Conservation (phyloP, 1,140 invertebrate genomes). For the Heliconius nattereri region DNA sequence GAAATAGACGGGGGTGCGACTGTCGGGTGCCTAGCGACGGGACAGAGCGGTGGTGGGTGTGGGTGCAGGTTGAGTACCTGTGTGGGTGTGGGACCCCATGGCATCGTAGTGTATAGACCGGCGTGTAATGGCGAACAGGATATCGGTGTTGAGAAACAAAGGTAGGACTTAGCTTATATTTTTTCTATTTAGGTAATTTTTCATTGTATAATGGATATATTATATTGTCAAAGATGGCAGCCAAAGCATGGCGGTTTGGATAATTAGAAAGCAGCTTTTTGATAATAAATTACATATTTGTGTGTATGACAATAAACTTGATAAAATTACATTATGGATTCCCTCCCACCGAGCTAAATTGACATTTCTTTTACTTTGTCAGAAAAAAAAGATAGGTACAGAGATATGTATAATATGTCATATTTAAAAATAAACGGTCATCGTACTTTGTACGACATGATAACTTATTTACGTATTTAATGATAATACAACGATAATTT, state of each 20-base stretch:
- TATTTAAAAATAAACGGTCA: not conserved
- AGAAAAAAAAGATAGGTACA: not conserved
- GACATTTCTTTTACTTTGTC: not conserved
- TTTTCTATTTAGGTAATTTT: not conserved
- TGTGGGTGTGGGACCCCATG: conserved; percentile 91
- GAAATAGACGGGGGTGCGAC: conserved; percentile 78
- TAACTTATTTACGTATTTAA: not conserved
- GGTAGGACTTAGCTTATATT: conserved; percentile 62
- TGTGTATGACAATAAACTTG: no score
- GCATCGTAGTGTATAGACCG: conserved; percentile 87
- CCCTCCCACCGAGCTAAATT: no score
- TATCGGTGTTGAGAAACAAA: conserved; percentile 83
- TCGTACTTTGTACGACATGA: not conserved
- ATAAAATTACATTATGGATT: no score
- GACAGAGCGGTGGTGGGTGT: conserved; percentile 69
- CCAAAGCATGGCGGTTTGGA: no score
- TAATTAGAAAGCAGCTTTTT: no score
- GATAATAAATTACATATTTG: no score
- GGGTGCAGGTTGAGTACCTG: conserved; percentile 77
- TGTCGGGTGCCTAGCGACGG: conserved; percentile 73
- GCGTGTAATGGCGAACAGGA: conserved; percentile 81
- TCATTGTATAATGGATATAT: not conserved
- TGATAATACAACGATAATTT: not conserved
- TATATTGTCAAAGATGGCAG: not conserved
- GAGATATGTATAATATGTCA: not conserved